Evolutionary conservation across 2,797 vertebrate species (phyloP).

Genomic region (Phaenicophaeus curvirostris): DNA sequence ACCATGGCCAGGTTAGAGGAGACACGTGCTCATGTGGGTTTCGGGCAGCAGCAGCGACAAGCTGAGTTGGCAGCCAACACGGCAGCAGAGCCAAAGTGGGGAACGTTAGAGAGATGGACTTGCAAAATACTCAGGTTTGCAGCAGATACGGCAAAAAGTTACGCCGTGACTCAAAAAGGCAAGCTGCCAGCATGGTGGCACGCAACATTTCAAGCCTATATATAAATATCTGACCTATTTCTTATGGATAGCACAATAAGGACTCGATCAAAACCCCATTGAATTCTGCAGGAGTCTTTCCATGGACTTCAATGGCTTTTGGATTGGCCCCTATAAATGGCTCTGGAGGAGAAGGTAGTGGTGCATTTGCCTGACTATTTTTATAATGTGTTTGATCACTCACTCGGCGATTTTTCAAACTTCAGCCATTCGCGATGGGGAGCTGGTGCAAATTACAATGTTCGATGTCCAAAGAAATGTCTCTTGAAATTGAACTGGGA

Average conservation of each 20-base stretch:
- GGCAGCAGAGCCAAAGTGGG: background rate
- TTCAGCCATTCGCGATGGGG: conserved; percentile 26
- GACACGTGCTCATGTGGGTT: fast-evolving
- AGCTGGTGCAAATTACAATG: conserved; percentile 52
- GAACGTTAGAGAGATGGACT: background rate
- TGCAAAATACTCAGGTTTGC: background rate
- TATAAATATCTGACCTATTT: conserved; percentile 72
- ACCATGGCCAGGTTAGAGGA: fast-evolving
- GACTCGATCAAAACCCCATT: conserved; percentile 69
- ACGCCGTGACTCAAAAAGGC: conserved; percentile 20
- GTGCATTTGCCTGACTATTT: conserved; percentile 69
- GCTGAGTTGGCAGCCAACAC: fast-evolving
- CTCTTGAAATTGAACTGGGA: conserved; percentile 51
- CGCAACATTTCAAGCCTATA: conserved; percentile 50
- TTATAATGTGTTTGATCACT: conserved; percentile 65
- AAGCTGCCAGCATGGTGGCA: conserved; percentile 53
- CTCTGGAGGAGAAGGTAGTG: conserved; percentile 55
- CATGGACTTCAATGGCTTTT: conserved; percentile 65
- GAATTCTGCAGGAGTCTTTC: conserved; percentile 69
- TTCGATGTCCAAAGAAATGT: conserved; percentile 52
- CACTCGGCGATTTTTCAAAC: conserved; percentile 58
- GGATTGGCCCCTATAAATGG: conserved; percentile 68
- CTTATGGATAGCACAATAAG: conserved; percentile 69
- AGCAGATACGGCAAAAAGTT: background rate
- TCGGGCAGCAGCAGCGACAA: background rate